Evolutionary conservation across 1,140 invertebrate genomes (phyloP).

Genomic region (Meloidogyne floridensis): DNA sequence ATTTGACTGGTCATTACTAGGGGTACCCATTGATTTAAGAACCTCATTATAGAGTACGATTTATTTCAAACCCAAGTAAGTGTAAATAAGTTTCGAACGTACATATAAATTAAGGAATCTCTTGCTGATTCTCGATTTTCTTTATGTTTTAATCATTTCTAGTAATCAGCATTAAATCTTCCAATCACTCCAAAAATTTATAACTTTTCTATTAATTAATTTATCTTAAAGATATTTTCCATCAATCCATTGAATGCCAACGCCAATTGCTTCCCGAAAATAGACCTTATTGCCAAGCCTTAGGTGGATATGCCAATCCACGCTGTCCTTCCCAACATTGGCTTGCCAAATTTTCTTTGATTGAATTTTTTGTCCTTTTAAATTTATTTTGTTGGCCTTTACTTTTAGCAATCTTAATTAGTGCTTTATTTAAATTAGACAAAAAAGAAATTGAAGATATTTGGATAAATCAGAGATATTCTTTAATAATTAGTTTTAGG

Average conservation of each 20-base stretch:
- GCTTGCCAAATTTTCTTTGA: constrained; percentile 25
- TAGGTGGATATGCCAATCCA: constrained; percentile 52
- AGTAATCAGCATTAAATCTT: too few relatives aligned
- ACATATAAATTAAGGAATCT: too few relatives aligned
- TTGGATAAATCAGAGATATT: constrained; percentile 63
- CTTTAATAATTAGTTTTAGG: constrained; percentile 56
- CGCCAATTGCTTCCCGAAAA: constrained; percentile 41
- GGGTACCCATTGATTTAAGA: too few relatives aligned
- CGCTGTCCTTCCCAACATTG: constrained; percentile 49
- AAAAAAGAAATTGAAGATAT: constrained; percentile 62
- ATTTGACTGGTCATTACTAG: too few relatives aligned
- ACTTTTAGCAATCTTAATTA: constrained; percentile 61
- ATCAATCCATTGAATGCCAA: constrained; percentile 49
- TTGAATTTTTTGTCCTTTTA: constrained; percentile 56
- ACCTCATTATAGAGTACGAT: too few relatives aligned
- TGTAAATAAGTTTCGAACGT: too few relatives aligned
- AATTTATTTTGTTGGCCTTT: constrained; percentile 61
- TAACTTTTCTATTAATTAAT: neutral
- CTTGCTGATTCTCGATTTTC: too few relatives aligned
- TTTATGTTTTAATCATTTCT: too few relatives aligned
- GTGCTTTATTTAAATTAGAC: constrained; percentile 59
- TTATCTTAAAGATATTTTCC: constrained; percentile 25
- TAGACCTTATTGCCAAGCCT: constrained; percentile 28
- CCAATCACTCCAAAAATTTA: too few relatives aligned
- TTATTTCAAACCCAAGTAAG: too few relatives aligned